Percentiles rank a stretch among this genome's conserved stretches.
Evolutionary conservation across 2,888 invertebrate species (phyloP).

Genomic region (Podotricha telesiphe): DNA sequence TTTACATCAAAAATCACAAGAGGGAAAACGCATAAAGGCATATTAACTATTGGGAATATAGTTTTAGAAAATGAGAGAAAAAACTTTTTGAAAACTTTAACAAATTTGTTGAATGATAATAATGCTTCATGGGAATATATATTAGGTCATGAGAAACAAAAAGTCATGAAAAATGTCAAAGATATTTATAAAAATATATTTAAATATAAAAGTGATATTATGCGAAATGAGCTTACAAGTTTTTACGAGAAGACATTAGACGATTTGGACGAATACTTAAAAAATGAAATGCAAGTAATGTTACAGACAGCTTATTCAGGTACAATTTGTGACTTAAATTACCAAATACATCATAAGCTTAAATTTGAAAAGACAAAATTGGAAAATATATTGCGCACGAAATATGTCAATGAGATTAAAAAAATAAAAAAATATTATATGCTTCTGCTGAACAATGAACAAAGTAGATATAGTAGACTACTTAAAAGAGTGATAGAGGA

Average conservation of each 20-base stretch:
- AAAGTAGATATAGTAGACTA: conserved; percentile 55
- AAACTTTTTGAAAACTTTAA: conserved; percentile 55
- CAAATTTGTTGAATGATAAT: conserved; percentile 59
- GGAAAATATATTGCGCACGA: conserved; percentile 56
- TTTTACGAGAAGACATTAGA: conserved; percentile 69
- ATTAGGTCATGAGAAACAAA: conserved; percentile 58
- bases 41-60: conserved; percentile 66
- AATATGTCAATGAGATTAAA: conserved; percentile 57
- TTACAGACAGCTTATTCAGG: conserved; percentile 57
- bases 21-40: conserved; percentile 72
- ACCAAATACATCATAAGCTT: conserved; percentile 63
- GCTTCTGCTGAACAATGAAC: conserved; percentile 64
- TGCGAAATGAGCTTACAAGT: conserved; percentile 60
- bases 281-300: conserved; percentile 58
- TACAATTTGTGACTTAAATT: conserved; percentile 63
- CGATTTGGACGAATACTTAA: conserved; percentile 66
- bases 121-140: conserved; percentile 68
- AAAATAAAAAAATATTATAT: conserved; percentile 70
- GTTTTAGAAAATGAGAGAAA: conserved; percentile 59
- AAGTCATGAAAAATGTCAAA: conserved; percentile 59
- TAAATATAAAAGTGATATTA: conserved; percentile 59
- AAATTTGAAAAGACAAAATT: conserved; percentile 57
- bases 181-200: conserved; percentile 61
- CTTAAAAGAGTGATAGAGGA: conserved; percentile 60
- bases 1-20: conserved; percentile 76